These are phyloP conservation scores for Branchellion lobata DNA, from an alignment of 2,888 invertebrate genomes.

Conservation along the genomic window DNA sequence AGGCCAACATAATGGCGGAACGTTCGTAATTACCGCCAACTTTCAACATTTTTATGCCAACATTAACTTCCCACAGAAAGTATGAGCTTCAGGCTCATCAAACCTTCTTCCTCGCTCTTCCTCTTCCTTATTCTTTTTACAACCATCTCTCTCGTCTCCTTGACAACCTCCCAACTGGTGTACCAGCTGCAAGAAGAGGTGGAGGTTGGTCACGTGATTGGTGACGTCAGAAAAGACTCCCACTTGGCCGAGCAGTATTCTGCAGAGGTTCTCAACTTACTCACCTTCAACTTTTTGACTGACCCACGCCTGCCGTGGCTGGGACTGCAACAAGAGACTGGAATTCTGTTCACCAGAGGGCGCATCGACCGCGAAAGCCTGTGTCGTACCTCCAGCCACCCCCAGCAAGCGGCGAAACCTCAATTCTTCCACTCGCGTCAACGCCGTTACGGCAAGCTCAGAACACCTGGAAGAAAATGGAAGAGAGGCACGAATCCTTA, in stretches of 20 bases:
- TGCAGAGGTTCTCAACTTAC: constrained; percentile 38
- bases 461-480: background rate
- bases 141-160: background rate
- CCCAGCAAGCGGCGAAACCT: background rate
- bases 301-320: constrained; percentile 44
- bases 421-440: too few relatives aligned
- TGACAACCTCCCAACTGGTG: constrained; percentile 8
- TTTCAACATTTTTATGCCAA: too few relatives aligned
- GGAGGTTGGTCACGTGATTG: constrained; percentile 44
- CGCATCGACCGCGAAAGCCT: constrained; percentile 49
- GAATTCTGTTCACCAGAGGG: constrained; percentile 45
- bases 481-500: background rate
- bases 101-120: too few relatives aligned
- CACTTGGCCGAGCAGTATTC: constrained; percentile 41
- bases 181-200: constrained; percentile 44
- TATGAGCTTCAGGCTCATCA: too few relatives aligned
- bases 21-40: too few relatives aligned
- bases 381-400: constrained; percentile 40
- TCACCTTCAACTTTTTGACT: constrained; percentile 47
- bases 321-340: constrained; percentile 45
- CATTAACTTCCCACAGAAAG: too few relatives aligned
- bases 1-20: too few relatives aligned
- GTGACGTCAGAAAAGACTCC: constrained; percentile 45
- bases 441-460: background rate
- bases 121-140: too few relatives aligned